phyloP scores from a whole-genome alignment of 2,113 vertebrate species.

The Nymphicus hollandicus region DNA sequence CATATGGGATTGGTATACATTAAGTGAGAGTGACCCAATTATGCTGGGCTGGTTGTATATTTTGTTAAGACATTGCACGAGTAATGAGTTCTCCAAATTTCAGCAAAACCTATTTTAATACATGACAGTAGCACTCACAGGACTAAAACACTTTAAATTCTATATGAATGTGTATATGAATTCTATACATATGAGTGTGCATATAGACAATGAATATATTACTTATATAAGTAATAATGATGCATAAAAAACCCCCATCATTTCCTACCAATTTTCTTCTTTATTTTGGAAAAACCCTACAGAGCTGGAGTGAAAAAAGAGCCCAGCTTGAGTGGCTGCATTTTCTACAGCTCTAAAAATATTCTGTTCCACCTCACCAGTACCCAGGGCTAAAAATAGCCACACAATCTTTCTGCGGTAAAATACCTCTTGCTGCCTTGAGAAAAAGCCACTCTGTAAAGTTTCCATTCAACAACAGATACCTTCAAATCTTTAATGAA shows the following conservation, averaged over 20 bases:
- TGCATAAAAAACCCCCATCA: fast-evolving
- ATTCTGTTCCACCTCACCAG: constrained; percentile 64
- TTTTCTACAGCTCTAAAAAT: constrained; percentile 64
- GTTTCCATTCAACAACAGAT: neutral
- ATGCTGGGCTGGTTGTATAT: neutral
- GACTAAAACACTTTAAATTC: neutral
- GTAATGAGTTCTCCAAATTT: neutral
- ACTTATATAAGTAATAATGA: neutral
- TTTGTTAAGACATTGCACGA: neutral
- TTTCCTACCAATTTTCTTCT: neutral
- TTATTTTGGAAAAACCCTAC: constrained; percentile 2
- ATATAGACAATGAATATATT: neutral
- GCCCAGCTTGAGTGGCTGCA: constrained; percentile 20
- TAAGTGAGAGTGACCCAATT: neutral
- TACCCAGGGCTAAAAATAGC: constrained; percentile 73
- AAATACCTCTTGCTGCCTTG: constrained; percentile 48
- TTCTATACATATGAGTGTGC: neutral
- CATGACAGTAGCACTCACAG: neutral
- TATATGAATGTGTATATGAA: fast-evolving
- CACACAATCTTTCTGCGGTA: constrained; percentile 46
- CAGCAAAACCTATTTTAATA: neutral
- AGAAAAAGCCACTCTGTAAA: constrained; percentile 21
- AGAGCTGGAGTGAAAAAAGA: neutral
- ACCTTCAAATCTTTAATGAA: neutral
- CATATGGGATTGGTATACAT: neutral